These are phyloP conservation scores for Heliopora coerulea DNA, from an alignment of 92 coral and sea anemone genomes.

Conservation along the genomic window DNA sequence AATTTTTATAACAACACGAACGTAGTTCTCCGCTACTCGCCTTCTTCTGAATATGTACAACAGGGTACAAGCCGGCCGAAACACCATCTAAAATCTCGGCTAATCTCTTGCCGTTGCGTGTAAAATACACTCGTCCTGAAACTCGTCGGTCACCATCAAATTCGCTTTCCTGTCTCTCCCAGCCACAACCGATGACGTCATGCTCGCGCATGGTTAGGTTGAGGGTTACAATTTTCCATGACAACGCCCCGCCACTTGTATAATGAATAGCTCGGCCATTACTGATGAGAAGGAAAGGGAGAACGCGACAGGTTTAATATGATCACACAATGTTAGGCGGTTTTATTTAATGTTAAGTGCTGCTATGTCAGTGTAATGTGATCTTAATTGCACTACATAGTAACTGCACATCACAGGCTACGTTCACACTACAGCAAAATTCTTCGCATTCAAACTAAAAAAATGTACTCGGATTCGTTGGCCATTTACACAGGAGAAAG, in stretches of 20 bases:
- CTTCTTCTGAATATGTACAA: conserved; percentile 90
- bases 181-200: conserved; percentile 95
- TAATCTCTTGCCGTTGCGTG: conserved; percentile 83
- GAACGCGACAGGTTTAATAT: too few relatives aligned
- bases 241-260: conserved; percentile 78
- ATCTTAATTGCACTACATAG: too few relatives aligned
- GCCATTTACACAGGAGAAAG: too few relatives aligned
- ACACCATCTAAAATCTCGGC: conserved; percentile 67
- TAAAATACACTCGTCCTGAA: conserved; percentile 74
- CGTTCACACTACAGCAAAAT: too few relatives aligned
- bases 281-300: too few relatives aligned
- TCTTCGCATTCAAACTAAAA: too few relatives aligned
- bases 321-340: too few relatives aligned
- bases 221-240: conserved; percentile 80
- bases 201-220: conserved; percentile 63
- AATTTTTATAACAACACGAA: not conserved
- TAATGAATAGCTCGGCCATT: conserved; percentile 92
- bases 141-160: conserved; percentile 51
- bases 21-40: conserved; percentile 20
- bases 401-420: too few relatives aligned
- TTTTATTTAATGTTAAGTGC: too few relatives aligned
- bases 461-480: too few relatives aligned
- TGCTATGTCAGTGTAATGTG: too few relatives aligned
- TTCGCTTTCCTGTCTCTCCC: conserved; percentile 48
- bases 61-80: conserved; percentile 85